These are phyloP conservation scores for Mesorhabditis belari DNA, from an alignment of 2,888 invertebrate species.

Conservation along the genomic window DNA sequence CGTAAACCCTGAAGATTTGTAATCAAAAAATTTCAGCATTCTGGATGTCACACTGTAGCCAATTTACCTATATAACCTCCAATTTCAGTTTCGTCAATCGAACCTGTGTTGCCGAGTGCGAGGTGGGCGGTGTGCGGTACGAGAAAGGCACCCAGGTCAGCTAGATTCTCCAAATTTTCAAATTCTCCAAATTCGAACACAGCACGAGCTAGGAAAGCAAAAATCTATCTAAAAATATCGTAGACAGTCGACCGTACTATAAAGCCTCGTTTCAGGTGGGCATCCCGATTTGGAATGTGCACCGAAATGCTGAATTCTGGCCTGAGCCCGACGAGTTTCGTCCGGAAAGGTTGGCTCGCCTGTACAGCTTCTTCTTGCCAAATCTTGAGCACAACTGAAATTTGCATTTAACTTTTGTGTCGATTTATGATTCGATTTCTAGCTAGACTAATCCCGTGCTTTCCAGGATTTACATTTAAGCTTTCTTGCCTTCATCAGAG, in stretches of 20 bases:
- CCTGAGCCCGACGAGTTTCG: slow-evolving; percentile 32
- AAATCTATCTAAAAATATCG: too few species aligned
- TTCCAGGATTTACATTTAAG: not conserved
- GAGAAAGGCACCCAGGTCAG: slow-evolving; percentile 20
- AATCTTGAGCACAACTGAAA: not conserved
- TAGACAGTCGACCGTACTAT: too few species aligned
- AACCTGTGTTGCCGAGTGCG: slow-evolving; percentile 23
- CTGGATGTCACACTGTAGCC: too few species aligned
- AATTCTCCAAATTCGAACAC: too few species aligned
- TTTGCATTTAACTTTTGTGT: not conserved
- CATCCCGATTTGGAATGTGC: slow-evolving; percentile 18
- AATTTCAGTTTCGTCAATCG: slow-evolving; percentile 26
- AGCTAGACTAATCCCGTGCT: not conserved
- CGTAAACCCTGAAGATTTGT: too few species aligned
- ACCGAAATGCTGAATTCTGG: slow-evolving; percentile 26
- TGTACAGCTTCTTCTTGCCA: not conserved
- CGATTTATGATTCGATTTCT: too few species aligned
- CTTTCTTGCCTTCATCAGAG: not conserved
- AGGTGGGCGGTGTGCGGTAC: slow-evolving; percentile 21
- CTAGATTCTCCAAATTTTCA: too few species aligned
- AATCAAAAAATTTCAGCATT: too few species aligned
- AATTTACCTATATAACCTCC: not conserved
- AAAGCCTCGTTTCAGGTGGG: too few species aligned
- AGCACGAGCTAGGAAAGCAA: too few species aligned
- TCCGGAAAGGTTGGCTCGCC: slow-evolving; percentile 30